Evolutionary conservation across 2,113 vertebrate species (phyloP).

Genomic region (Clinocottus analis): DNA sequence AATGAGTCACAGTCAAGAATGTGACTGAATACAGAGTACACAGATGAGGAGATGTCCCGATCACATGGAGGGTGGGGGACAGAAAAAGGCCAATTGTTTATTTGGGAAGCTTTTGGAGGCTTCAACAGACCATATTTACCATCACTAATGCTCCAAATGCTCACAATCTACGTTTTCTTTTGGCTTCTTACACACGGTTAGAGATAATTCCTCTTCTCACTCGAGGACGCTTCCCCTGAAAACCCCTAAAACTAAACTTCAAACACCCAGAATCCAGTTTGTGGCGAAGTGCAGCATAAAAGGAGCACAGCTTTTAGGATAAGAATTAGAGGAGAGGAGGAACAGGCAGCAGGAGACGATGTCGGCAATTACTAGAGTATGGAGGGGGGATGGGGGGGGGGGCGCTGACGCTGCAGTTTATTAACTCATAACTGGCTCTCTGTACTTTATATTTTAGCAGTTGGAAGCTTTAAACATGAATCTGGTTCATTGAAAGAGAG

Average conservation of each 20-base stretch:
- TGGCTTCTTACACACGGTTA: neutral
- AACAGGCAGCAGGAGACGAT: conserved; percentile 36
- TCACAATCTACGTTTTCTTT: neutral
- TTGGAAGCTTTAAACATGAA: conserved; percentile 49
- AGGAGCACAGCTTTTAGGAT: conserved; percentile 21
- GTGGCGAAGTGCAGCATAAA: conserved; percentile 20
- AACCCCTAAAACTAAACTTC: conserved; percentile 1
- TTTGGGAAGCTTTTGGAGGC: neutral
- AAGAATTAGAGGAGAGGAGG: conserved; percentile 36
- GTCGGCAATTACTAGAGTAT: conserved; percentile 55
- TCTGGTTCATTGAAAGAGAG: conserved; percentile 33
- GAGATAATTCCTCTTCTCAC: neutral
- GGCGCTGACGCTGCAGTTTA: conserved; percentile 48
- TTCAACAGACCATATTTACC: neutral
- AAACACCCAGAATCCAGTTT: conserved; percentile 8
- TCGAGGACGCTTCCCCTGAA: neutral
- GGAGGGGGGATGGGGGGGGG: conserved; percentile 45
- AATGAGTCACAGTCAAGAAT: neutral
- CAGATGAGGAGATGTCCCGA: neutral
- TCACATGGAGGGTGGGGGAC: neutral
- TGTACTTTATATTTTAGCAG: conserved; percentile 46
- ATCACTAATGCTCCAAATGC: neutral
- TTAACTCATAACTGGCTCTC: conserved; percentile 41
- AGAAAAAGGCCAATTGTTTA: neutral
- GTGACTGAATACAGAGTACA: neutral